Percentiles rank a stretch among this genome's conserved stretches.
Conservation (phyloP, 2,888 invertebrate species). For the Erebia aethiops region DNA sequence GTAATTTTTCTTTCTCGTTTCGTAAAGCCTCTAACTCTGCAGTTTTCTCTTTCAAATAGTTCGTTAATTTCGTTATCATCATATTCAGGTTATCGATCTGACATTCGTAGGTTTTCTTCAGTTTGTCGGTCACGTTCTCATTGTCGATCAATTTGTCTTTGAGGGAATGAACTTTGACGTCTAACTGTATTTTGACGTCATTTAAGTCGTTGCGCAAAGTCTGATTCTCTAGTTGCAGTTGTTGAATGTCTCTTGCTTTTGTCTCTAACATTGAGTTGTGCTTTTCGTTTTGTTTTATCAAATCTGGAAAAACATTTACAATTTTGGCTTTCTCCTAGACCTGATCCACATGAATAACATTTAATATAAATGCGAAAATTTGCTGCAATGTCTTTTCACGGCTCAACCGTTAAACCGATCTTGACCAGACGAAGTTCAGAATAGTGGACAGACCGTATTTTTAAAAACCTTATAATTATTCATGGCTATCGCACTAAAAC, state of each 20-base stretch:
- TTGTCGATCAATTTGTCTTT: conserved; percentile 64
- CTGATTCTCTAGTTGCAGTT: conserved; percentile 55
- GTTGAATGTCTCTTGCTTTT: conserved; percentile 52
- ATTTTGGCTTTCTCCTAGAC: background rate
- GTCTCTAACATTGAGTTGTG: conserved; percentile 48
- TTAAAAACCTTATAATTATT: too few relatives aligned
- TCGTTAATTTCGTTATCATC: conserved; percentile 61
- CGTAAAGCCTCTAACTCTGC: conserved; percentile 53
- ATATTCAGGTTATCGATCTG: conserved; percentile 65
- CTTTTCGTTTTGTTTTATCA: conserved; percentile 49
- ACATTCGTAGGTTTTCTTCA: conserved; percentile 61
- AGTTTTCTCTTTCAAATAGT: conserved; percentile 64
- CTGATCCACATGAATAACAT: too few relatives aligned
- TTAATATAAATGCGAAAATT: too few relatives aligned
- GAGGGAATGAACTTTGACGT: conserved; percentile 63
- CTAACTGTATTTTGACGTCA: conserved; percentile 60
- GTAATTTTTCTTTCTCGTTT: conserved; percentile 57
- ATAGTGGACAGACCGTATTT: too few relatives aligned
- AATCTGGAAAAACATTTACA: conserved; percentile 50
- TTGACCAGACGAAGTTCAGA: too few relatives aligned
- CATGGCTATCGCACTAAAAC: too few relatives aligned
- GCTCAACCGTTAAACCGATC: too few relatives aligned
- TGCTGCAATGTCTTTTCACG: too few relatives aligned
- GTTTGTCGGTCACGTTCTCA: conserved; percentile 60
- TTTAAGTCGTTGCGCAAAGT: conserved; percentile 56